A percentile compares a stretch with the other conserved stretches of the same genome.
These are phyloP conservation scores for Xestoiulus laeticollis DNA, from an alignment of 2,888 invertebrate genomes.

Conservation along the genomic window DNA sequence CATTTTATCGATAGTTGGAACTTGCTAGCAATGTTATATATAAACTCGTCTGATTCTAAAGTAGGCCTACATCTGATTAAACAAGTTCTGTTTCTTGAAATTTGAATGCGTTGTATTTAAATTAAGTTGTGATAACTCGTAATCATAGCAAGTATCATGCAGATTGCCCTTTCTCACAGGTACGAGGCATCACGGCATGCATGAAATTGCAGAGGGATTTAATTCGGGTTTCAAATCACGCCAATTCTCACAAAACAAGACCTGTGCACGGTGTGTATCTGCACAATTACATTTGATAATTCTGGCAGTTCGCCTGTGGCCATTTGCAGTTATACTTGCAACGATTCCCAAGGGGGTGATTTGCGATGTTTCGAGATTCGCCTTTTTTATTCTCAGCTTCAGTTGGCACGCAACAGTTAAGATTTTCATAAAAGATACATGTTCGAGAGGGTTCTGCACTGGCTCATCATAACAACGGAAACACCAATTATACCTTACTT, in stretches of 20 bases:
- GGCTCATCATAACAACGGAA: constrained; percentile 6
- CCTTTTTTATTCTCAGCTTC: not conserved
- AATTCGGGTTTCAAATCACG: not conserved
- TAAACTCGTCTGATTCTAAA: not conserved
- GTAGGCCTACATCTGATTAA: not conserved
- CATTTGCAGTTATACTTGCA: not conserved
- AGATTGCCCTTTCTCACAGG: not conserved
- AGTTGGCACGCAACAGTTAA: constrained; percentile 13
- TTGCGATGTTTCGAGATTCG: not conserved
- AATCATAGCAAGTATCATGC: not conserved
- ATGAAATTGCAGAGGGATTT: not conserved
- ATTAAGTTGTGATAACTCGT: not conserved
- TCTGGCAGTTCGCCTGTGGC: not conserved
- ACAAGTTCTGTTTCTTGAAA: not conserved
- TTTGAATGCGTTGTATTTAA: not conserved
- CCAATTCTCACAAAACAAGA: not conserved
- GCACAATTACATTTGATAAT: not conserved
- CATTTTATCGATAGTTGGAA: too few relatives aligned
- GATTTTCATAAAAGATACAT: not conserved
- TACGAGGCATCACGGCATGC: not conserved
- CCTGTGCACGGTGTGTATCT: not conserved
- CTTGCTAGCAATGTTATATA: not conserved
- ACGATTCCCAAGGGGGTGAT: not conserved
- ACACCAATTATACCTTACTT: not conserved
- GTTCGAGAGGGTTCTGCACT: not conserved